Evolutionary conservation across 2,888 invertebrate genomes (phyloP).

Genomic region (Unio pictorum): DNA sequence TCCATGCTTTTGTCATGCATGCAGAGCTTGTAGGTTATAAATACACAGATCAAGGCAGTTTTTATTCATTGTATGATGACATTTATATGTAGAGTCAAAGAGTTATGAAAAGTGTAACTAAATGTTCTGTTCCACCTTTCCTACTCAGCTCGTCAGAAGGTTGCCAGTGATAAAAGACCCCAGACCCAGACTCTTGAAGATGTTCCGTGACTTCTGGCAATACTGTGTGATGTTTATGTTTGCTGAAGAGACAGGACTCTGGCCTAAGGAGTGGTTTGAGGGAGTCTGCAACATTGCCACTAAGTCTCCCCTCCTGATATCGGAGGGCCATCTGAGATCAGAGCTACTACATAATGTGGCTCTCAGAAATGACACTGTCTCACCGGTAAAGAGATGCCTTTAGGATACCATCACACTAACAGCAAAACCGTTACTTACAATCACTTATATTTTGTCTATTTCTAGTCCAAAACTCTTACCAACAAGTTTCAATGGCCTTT

Average conservation of each 20-base stretch:
- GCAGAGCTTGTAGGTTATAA: too few relatives aligned
- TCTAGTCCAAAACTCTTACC: too few relatives aligned
- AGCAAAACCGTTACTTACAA: too few relatives aligned
- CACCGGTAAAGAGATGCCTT: constrained; percentile 74
- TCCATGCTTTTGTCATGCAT: too few relatives aligned
- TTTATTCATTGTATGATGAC: neutral
- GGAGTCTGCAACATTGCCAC: constrained; percentile 98
- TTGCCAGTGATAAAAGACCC: constrained; percentile 93
- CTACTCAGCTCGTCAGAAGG: constrained; percentile 79
- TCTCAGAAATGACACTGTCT: constrained; percentile 93
- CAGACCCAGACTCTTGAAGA: constrained; percentile 84
- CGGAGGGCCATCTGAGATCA: constrained; percentile 82
- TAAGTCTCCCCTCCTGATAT: constrained; percentile 93
- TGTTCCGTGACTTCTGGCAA: constrained; percentile 99
- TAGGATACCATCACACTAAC: too few relatives aligned
- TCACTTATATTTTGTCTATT: too few relatives aligned
- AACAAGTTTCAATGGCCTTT: too few relatives aligned
- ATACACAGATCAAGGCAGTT: too few relatives aligned
- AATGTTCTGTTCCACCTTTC: neutral
- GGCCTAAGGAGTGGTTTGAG: constrained; percentile 97
- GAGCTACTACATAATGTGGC: constrained; percentile 98
- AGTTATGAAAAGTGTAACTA: neutral
- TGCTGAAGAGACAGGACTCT: constrained; percentile 78
- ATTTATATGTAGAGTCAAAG: neutral
- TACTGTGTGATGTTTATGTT: constrained; percentile 99